Percentiles rank a stretch among this genome's conserved stretches.
Conservation (phyloP, 2,113 vertebrate species). For the Brachyistius frenatus region DNA sequence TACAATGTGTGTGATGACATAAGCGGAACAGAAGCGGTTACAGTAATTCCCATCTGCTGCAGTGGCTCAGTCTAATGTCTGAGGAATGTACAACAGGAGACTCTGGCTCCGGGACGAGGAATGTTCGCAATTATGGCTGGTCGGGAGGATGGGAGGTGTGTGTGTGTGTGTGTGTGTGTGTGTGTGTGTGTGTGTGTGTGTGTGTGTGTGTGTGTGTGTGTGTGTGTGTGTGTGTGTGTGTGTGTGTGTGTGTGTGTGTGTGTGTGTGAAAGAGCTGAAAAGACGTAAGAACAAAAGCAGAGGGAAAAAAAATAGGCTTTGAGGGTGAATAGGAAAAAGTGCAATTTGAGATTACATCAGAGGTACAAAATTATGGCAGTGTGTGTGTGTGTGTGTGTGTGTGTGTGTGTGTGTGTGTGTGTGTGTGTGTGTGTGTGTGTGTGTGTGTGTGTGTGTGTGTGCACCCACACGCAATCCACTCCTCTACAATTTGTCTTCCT, state of each 20-base stretch:
- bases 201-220: not conserved
- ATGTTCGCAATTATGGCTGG: slow-evolving; percentile 70
- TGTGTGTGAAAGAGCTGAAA: not conserved
- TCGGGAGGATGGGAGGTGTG: slow-evolving; percentile 24
- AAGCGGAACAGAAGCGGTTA: slow-evolving; percentile 33
- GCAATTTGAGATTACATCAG: not conserved
- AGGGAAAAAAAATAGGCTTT: not conserved
- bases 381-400: slow-evolving; percentile 23
- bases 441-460: not conserved
- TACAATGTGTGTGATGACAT: slow-evolving; percentile 54
- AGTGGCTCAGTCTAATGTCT: slow-evolving; percentile 51
- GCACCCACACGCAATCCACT: not conserved
- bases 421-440: not conserved
- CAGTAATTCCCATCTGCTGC: slow-evolving; percentile 66
- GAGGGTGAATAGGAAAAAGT: not conserved
- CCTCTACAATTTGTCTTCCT: slow-evolving; percentile 42
- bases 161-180: slow-evolving; percentile 3
- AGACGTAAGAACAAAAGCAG: not conserved
- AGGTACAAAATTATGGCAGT: not conserved
- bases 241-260: not conserved
- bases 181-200: not conserved
- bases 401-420: slow-evolving; percentile 23
- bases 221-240: not conserved
- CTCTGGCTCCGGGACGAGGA: slow-evolving; percentile 57
- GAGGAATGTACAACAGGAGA: slow-evolving; percentile 72